Conservation (phyloP, 2,797 vertebrate genomes). For the Neopelma chrysocephalum region DNA sequence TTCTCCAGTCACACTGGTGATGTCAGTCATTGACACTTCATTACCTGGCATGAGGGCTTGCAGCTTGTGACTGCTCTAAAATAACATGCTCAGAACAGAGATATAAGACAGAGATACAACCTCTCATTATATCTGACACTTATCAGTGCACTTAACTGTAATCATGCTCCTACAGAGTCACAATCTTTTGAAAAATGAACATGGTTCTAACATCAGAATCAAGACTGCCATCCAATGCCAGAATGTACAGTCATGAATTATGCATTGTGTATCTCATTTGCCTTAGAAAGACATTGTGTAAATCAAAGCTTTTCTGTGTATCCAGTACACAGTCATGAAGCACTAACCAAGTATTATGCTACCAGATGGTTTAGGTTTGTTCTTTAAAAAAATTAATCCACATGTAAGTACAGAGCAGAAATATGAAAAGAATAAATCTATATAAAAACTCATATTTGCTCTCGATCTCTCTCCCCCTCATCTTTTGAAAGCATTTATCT, state of each 20-base stretch:
- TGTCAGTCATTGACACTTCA: neutral
- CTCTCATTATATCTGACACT: neutral
- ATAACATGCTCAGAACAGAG: neutral
- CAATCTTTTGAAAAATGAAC: conserved; percentile 8
- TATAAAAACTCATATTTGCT: neutral
- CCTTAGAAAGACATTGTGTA: conserved; percentile 19
- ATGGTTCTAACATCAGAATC: conserved; percentile 18
- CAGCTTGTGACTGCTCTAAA: neutral
- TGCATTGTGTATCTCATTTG: conserved; percentile 28
- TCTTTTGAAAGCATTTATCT: neutral
- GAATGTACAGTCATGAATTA: conserved; percentile 28
- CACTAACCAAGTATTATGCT: conserved; percentile 18
- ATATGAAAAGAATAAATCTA: neutral
- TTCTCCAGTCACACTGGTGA: neutral
- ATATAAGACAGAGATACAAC: neutral
- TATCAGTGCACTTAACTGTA: conserved; percentile 11
- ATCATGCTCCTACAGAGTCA: neutral
- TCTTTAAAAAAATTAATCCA: neutral
- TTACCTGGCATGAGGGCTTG: neutral
- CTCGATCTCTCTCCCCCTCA: neutral
- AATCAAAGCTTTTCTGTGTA: conserved; percentile 25
- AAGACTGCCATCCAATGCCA: neutral
- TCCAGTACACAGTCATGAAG: neutral
- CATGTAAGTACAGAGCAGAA: neutral
- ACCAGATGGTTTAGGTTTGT: conserved; percentile 35